A percentile compares a stretch with the other conserved stretches of the same genome.
phyloP scores from a whole-genome alignment of 2,888 invertebrate species.

The Torymus aiolomorphi region DNA sequence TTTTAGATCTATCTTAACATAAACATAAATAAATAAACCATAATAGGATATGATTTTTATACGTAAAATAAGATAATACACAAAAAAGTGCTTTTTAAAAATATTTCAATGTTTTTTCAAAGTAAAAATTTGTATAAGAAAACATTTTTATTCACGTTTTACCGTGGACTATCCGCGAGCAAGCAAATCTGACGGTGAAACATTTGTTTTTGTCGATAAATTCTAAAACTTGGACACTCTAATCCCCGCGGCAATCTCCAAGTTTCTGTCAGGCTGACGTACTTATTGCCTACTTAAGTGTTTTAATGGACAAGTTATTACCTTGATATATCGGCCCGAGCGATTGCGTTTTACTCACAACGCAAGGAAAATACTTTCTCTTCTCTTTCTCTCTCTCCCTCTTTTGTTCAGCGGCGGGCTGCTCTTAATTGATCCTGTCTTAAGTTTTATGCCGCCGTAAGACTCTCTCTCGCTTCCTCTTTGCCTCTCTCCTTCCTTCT shows the following conservation, averaged over 20 bases:
- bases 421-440: conserved; percentile 49
- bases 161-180: no score
- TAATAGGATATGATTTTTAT: no score
- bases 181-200: not conserved
- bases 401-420: conserved; percentile 20
- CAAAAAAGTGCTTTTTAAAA: no score
- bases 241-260: conserved; percentile 34
- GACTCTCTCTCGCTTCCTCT: not conserved
- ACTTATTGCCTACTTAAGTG: conserved; percentile 74
- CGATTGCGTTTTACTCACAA: conserved; percentile 52
- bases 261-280: conserved; percentile 53
- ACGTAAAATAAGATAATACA: no score
- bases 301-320: conserved; percentile 75
- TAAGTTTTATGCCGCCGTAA: conserved; percentile 42
- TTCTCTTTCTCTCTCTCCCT: not conserved
- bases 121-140: no score
- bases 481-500: not conserved
- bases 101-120: no score
- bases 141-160: no score
- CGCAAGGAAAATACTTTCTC: conserved; percentile 36
- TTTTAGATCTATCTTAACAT: no score
- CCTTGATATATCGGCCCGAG: conserved; percentile 69
- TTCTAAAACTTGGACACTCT: conserved; percentile 51
- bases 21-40: no score
- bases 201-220: conserved; percentile 50